Evolutionary conservation across 2,113 vertebrate genomes (phyloP).

Genomic region (Trinectes maculatus): DNA sequence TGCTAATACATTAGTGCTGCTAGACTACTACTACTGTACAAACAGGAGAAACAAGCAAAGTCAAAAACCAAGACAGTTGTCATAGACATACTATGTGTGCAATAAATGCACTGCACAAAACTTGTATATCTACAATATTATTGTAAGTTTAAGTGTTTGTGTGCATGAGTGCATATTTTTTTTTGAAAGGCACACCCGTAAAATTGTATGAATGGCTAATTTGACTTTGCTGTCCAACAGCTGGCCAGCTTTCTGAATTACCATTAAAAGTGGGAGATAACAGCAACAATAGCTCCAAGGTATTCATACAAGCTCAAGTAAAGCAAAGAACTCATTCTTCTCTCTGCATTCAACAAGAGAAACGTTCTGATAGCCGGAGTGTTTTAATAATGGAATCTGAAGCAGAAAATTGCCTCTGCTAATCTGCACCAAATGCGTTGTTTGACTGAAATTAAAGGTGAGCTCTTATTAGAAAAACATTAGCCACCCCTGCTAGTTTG

Average conservation of each 20-base stretch:
- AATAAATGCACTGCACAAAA: background rate
- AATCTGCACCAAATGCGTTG: constrained; percentile 72
- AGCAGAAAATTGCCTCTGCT: constrained; percentile 83
- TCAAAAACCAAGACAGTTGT: background rate
- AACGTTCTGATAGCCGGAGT: constrained; percentile 73
- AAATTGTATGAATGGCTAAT: constrained; percentile 32
- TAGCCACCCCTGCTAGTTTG: constrained; percentile 71
- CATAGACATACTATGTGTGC: too few species aligned
- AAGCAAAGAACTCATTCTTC: constrained; percentile 43
- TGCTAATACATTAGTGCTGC: background rate
- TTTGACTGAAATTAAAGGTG: constrained; percentile 80
- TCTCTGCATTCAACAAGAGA: constrained; percentile 75
- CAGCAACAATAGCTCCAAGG: constrained; percentile 66
- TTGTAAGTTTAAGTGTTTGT: background rate
- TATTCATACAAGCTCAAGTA: constrained; percentile 62
- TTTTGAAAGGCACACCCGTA: background rate
- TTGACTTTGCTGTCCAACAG: constrained; percentile 30
- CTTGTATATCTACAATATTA: background rate
- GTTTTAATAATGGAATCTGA: constrained; percentile 81
- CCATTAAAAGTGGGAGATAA: constrained; percentile 53
- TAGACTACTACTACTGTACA: background rate
- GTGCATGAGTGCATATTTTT: background rate
- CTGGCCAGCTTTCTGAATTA: constrained; percentile 45
- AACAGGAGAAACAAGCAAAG: background rate
- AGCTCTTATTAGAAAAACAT: constrained; percentile 82